phyloP scores from a whole-genome alignment of 2,113 vertebrate genomes.

The Reinhardtius hippoglossoides region DNA sequence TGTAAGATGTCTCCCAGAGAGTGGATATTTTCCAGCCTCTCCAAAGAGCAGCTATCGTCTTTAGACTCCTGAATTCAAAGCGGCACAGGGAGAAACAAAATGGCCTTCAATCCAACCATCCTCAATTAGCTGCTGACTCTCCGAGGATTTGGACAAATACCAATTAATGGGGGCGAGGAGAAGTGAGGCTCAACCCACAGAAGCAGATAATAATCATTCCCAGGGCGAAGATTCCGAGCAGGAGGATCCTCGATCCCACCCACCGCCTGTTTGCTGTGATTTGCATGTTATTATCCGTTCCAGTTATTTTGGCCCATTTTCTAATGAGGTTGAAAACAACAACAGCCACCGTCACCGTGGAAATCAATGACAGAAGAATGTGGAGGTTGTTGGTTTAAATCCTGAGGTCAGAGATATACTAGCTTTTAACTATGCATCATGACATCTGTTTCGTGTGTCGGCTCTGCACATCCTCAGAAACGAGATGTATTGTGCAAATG shows the following conservation, averaged over 20 bases:
- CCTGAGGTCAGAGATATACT: too few species aligned
- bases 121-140: constrained; percentile 4
- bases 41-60: background rate
- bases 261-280: constrained; percentile 16
- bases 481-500: too few species aligned
- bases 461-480: too few species aligned
- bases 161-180: constrained; percentile 19
- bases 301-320: constrained; percentile 28
- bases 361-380: too few species aligned
- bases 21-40: background rate
- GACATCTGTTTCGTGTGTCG: too few species aligned
- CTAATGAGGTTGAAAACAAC: constrained; percentile 30
- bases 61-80: background rate
- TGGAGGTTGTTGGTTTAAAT: too few species aligned
- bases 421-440: too few species aligned
- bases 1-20: too few species aligned
- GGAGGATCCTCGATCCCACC: constrained; percentile 16
- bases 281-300: constrained; percentile 43
- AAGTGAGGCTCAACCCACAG: background rate
- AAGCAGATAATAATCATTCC: constrained; percentile 46
- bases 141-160: constrained; percentile 12
- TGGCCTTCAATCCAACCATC: background rate
- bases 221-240: constrained; percentile 7
- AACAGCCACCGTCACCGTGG: background rate
- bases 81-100: background rate